phyloP scores from a whole-genome alignment of 2,888 invertebrate species.

The Polymixis lichenea region DNA sequence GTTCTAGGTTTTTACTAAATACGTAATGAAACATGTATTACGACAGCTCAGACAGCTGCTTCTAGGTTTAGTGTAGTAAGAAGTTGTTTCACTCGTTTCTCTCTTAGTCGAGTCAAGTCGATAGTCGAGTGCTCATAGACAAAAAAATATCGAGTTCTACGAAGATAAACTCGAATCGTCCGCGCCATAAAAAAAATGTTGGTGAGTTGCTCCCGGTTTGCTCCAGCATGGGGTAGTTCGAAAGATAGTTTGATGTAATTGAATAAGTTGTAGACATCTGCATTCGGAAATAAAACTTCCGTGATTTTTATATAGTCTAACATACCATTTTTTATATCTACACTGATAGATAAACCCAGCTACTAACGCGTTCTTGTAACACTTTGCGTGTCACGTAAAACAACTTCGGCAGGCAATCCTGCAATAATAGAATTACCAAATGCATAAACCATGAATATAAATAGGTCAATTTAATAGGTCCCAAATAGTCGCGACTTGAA shows the following conservation, averaged over 20 bases:
- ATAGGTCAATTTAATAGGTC: not conserved
- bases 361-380: not conserved
- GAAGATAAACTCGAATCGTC: not conserved
- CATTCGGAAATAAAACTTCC: not conserved
- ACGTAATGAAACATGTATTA: constrained; percentile 17
- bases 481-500: not conserved
- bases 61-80: constrained; percentile 1
- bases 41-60: constrained; percentile 34
- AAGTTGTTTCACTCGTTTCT: constrained; percentile 33
- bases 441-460: not conserved
- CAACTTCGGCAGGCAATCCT: not conserved
- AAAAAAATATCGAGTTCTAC: constrained; percentile 14
- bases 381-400: not conserved
- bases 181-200: not conserved
- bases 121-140: constrained; percentile 25
- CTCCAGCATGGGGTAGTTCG: not conserved
- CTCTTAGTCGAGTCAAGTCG: constrained; percentile 23
- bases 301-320: not conserved
- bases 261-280: not conserved
- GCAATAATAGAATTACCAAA: not conserved
- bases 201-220: not conserved
- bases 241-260: not conserved
- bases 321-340: not conserved
- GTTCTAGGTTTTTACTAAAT: not conserved
- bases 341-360: not conserved